phyloP scores from a whole-genome alignment of 2,888 invertebrate genomes.

The Adineta ricciae region DNA sequence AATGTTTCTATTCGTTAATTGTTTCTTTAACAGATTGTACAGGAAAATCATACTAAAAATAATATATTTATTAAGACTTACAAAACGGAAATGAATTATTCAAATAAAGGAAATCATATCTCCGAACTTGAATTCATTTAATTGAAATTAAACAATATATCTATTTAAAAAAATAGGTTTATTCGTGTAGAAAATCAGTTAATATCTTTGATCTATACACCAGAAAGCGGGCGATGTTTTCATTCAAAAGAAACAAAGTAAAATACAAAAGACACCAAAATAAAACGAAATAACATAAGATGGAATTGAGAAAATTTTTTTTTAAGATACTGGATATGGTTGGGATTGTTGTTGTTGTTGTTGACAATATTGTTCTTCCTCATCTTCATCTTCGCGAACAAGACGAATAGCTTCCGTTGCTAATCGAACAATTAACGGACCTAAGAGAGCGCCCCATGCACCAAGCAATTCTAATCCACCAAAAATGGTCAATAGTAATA shows the following conservation, averaged over 20 bases:
- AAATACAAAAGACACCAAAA: background rate
- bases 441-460: background rate
- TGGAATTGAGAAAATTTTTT: too few relatives aligned
- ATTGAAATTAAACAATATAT: too few relatives aligned
- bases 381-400: constrained; percentile 9
- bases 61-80: too few relatives aligned
- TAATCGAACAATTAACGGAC: constrained; percentile 1
- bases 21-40: background rate
- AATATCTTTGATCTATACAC: background rate
- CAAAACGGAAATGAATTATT: too few relatives aligned
- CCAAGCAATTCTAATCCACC: constrained; percentile 15
- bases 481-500: constrained; percentile 2
- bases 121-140: too few relatives aligned
- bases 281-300: background rate
- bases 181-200: background rate
- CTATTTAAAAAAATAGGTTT: background rate
- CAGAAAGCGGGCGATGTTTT: background rate
- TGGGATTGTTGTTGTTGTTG: too few relatives aligned
- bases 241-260: background rate
- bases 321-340: background rate
- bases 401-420: background rate
- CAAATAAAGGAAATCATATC: too few relatives aligned
- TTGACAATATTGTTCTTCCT: background rate
- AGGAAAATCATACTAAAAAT: too few relatives aligned
- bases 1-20: background rate